Evolutionary conservation across 2,888 invertebrate species (phyloP).

Genomic region (Eulithis prunata): DNA sequence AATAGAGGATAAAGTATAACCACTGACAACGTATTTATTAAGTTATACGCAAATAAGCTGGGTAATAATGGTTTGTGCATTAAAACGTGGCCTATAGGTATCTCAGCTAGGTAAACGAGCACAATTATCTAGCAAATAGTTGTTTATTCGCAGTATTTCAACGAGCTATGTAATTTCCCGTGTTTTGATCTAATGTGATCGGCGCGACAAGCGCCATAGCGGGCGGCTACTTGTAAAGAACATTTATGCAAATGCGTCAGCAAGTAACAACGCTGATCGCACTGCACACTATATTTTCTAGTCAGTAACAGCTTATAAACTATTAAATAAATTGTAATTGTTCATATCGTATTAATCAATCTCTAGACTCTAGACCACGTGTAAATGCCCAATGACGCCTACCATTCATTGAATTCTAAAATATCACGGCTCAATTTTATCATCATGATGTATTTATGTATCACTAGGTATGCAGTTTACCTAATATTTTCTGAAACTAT

Average conservation of each 20-base stretch:
- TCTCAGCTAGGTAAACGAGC: constrained; percentile 63
- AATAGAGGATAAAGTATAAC: constrained; percentile 5
- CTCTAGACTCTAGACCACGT: constrained; percentile 50
- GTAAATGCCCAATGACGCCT: constrained; percentile 20
- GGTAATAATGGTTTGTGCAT: constrained; percentile 36
- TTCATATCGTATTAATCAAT: constrained; percentile 69
- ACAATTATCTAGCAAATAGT: constrained; percentile 74
- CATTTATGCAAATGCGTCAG: constrained; percentile 75
- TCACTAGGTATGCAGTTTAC: no score
- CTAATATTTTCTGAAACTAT: no score
- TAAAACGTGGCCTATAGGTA: constrained; percentile 57
- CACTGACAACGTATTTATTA: constrained; percentile 9
- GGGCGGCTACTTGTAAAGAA: constrained; percentile 73
- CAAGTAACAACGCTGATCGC: constrained; percentile 55
- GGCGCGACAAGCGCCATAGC: constrained; percentile 75
- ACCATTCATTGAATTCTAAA: no score
- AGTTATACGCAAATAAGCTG: constrained; percentile 19
- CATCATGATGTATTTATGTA: no score
- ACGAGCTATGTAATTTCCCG: constrained; percentile 77
- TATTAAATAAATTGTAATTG: constrained; percentile 74
- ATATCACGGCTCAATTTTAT: no score
- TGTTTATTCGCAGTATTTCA: constrained; percentile 72
- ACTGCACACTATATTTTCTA: constrained; percentile 53
- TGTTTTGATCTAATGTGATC: constrained; percentile 71
- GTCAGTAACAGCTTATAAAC: constrained; percentile 61